phyloP scores from a whole-genome alignment of 2,113 vertebrate genomes.

The Coreoperca whiteheadi region DNA sequence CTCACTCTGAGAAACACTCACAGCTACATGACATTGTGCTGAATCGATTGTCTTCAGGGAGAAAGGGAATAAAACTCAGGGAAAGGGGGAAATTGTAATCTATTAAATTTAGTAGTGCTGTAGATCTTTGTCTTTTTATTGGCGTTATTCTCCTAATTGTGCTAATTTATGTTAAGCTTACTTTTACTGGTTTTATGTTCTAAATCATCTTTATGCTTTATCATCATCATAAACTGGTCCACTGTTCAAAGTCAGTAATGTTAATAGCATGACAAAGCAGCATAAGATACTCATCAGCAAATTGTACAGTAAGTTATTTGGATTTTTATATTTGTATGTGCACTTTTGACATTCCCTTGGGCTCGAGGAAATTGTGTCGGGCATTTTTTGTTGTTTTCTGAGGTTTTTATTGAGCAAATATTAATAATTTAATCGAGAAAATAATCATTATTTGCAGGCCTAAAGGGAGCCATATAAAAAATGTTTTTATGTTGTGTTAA shows the following conservation, averaged over 20 bases:
- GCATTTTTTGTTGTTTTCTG: background rate
- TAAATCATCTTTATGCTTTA: background rate
- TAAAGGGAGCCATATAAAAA: background rate
- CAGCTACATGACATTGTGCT: constrained; percentile 39
- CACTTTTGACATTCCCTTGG: background rate
- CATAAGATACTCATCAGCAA: background rate
- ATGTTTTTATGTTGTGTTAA: background rate
- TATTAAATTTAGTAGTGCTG: background rate
- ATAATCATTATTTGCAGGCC: background rate
- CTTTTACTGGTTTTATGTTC: background rate
- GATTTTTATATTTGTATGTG: background rate
- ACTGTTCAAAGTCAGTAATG: background rate
- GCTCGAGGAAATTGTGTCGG: background rate
- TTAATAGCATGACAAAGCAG: background rate
- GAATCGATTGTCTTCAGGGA: constrained; percentile 34
- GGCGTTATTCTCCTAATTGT: background rate
- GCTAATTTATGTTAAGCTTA: background rate
- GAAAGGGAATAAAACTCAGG: constrained; percentile 8
- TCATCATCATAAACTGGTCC: background rate
- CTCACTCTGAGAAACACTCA: constrained; percentile 10
- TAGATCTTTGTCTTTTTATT: background rate
- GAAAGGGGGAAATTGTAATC: background rate
- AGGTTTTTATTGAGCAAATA: background rate
- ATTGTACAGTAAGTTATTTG: background rate
- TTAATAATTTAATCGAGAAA: background rate